phyloP scores from a whole-genome alignment of 2,888 invertebrate genomes.

The Zootermopsis nevadensis region DNA sequence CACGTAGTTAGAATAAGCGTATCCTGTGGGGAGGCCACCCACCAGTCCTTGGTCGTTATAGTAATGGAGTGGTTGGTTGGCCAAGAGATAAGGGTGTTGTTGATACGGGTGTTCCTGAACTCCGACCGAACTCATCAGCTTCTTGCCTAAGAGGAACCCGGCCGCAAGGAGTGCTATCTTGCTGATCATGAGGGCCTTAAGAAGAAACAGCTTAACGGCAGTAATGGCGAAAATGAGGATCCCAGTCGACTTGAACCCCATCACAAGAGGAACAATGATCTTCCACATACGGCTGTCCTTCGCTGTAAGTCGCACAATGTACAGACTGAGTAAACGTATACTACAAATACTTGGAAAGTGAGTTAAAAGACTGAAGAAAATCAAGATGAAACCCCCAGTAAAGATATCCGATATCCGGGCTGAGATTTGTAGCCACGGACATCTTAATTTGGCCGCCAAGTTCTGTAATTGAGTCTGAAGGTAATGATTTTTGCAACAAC shows the following conservation, averaged over 20 bases:
- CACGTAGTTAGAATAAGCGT: background rate
- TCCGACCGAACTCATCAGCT: conserved; percentile 62
- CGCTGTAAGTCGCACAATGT: background rate
- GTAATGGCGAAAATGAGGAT: conserved; percentile 72
- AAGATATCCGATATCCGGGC: too few species aligned
- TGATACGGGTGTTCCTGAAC: too few species aligned
- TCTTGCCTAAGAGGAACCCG: conserved; percentile 70
- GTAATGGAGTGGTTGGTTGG: conserved; percentile 63
- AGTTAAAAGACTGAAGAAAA: too few species aligned
- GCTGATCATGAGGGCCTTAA: conserved; percentile 77
- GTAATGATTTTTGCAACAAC: too few species aligned
- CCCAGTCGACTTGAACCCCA: conserved; percentile 77
- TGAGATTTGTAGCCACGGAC: too few species aligned
- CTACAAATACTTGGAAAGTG: too few species aligned
- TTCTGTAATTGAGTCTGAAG: too few species aligned
- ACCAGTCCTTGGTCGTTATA: conserved; percentile 16
- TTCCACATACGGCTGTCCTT: conserved; percentile 62
- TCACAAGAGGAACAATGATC: conserved; percentile 73
- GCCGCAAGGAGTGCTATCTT: conserved; percentile 76
- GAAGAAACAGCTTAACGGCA: conserved; percentile 71
- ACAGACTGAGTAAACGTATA: too few species aligned
- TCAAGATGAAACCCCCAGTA: too few species aligned
- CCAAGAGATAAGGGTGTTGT: conserved; percentile 67
- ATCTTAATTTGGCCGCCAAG: too few species aligned
- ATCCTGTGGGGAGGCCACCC: background rate